Percentiles rank a stretch among this genome's conserved stretches.
These are phyloP conservation scores for Phaonia tiefii DNA, from an alignment of 2,888 invertebrate species.

Conservation along the genomic window DNA sequence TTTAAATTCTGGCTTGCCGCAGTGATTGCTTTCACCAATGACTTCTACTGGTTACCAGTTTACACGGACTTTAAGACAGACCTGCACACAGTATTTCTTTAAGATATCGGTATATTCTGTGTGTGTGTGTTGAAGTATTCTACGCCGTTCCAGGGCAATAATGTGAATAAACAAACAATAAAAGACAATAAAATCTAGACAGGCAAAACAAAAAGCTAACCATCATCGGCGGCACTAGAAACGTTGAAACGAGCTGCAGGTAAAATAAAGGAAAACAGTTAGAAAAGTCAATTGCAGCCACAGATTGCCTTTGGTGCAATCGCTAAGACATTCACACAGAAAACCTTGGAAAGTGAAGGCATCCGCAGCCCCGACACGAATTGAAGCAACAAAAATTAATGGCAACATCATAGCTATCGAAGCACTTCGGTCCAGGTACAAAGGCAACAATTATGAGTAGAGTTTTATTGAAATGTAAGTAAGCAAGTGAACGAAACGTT, in stretches of 20 bases:
- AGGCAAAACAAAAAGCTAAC: conserved; percentile 21
- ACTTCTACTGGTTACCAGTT: neutral
- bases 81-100: neutral
- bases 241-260: neutral
- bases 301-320: no score
- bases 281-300: neutral
- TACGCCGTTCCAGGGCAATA: conserved; percentile 29
- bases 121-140: neutral
- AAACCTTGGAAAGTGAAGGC: neutral
- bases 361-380: neutral
- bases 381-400: conserved; percentile 28
- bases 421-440: conserved; percentile 47
- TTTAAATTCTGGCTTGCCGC: conserved; percentile 1
- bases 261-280: neutral
- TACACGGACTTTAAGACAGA: conserved; percentile 3
- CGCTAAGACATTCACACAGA: neutral
- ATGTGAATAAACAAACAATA: conserved; percentile 32
- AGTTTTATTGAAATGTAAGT: conserved; percentile 59
- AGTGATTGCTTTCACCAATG: neutral
- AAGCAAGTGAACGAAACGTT: conserved; percentile 57
- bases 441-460: conserved; percentile 53
- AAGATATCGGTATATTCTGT: conserved; percentile 10
- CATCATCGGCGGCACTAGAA: neutral
- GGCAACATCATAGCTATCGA: neutral
- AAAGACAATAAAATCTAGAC: conserved; percentile 45